Evolutionary conservation across 2,888 invertebrate genomes (phyloP), one percentile per base, ranked within the genome.

Genomic region (Rhingia campestris): DNA sequence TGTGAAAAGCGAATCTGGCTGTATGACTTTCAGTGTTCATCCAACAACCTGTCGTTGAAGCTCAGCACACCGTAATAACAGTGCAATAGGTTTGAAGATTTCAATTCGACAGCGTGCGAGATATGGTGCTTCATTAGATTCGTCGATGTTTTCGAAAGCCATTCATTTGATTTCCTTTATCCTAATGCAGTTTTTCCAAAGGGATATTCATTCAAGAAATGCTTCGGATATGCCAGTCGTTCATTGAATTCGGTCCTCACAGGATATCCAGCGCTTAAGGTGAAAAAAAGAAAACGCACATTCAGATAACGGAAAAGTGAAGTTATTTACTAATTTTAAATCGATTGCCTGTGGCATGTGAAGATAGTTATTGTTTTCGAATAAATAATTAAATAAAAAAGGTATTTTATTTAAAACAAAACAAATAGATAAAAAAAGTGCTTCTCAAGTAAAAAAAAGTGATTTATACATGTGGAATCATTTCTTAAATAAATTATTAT

Each of bases 11-110:
- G 54, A 47, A 32, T 41, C 10, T 22, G 43, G 45, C 9, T 33
- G 9, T 30, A 41, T 47, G 51, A 54, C 32, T 63, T 82, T 79
- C 53, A 82, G 82, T 82, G 79, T 79, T 79, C 69, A 73, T 35
- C 63, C 82, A 82, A 79, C 82, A 82, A 82, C 82, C 82, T 82
- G 82, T 79, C 79, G 82, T 69, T 22, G 51, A 73, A 79, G 67
- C 77, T 69, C 56, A 67, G 45, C 49, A n/a, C 2, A 35, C 6
- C 32, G n/a, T n/a, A 63, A 37, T 51, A 61, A 12, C 47, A 49
- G 51, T 63, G 63, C 63, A 39, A 53, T 58, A 53, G 32, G 33
- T 70, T 43, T 7, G 39, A 67, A 67, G 30, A 51, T 54, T 54
- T 54, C 33, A 69, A 82, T 63, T 63, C 63, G 63, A 30, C 33